phyloP scores from a whole-genome alignment of 1,140 invertebrate genomes.

The Asbolus verrucosus region DNA sequence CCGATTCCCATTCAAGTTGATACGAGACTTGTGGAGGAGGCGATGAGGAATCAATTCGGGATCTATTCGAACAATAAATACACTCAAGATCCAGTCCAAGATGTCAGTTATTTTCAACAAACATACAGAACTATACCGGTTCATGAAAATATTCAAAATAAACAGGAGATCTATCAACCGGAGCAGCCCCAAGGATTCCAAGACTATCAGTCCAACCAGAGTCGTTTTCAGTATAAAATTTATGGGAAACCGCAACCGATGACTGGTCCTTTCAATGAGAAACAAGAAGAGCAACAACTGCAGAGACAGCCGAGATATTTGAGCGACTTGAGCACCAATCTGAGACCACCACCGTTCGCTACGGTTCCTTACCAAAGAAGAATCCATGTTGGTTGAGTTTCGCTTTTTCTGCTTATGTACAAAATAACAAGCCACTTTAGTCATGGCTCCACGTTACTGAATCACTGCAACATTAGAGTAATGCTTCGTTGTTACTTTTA shows the following conservation, averaged over 20 bases:
- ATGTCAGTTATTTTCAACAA: constrained; percentile 16
- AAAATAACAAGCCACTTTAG: not conserved
- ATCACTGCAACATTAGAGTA: not conserved
- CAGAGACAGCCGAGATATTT: constrained; percentile 26
- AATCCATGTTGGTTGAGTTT: constrained; percentile 9
- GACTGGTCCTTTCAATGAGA: not conserved
- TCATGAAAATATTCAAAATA: not conserved
- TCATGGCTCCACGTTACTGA: not conserved
- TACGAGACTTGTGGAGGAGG: constrained; percentile 37
- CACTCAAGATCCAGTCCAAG: constrained; percentile 11
- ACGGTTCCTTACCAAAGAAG: constrained; percentile 10
- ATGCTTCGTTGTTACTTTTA: not conserved
- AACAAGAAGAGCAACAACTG: constrained; percentile 9
- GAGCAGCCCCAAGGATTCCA: constrained; percentile 7
- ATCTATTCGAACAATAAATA: constrained; percentile 10
- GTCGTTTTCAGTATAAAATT: constrained; percentile 24
- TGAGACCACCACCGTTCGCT: constrained; percentile 44
- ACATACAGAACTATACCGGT: constrained; percentile 11
- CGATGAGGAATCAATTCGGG: constrained; percentile 4
- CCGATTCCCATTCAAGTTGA: constrained; percentile 52
- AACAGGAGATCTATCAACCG: constrained; percentile 7
- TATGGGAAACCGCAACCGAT: constrained; percentile 30
- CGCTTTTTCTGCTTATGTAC: not conserved
- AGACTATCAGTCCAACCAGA: constrained; percentile 12
- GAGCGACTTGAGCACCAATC: constrained; percentile 37